Conservation (phyloP, 2,888 invertebrate species). For the Papilio demoleus region DNA sequence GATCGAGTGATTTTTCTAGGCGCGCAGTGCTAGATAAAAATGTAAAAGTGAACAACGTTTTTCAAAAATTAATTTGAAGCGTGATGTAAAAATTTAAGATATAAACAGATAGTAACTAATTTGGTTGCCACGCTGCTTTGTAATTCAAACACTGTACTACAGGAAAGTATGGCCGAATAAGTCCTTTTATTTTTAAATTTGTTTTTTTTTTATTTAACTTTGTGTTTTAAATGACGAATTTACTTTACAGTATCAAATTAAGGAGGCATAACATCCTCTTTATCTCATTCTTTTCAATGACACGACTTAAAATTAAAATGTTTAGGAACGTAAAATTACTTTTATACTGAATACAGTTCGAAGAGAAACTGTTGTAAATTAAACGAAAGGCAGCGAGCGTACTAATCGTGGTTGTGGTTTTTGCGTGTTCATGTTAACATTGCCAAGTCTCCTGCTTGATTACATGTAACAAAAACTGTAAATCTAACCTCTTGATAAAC, state of each 20-base stretch:
- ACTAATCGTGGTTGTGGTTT: conserved; percentile 36
- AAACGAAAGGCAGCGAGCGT: conserved; percentile 21
- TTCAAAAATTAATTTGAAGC: no score
- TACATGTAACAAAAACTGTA: conserved; percentile 27
- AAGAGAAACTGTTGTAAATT: conserved; percentile 33
- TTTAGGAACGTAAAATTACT: background rate
- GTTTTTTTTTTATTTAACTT: background rate
- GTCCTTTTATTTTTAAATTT: no score
- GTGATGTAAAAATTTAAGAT: no score
- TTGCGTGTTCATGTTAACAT: conserved; percentile 30
- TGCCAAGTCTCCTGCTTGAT: conserved; percentile 31
- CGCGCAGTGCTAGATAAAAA: no score
- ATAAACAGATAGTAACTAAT: no score
- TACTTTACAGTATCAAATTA: background rate
- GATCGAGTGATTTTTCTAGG: no score
- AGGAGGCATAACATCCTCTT: background rate
- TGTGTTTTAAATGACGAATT: background rate
- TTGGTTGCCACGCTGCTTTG: no score
- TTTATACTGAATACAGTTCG: background rate
- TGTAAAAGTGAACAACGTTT: no score
- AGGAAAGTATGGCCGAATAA: no score
- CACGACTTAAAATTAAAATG: background rate
- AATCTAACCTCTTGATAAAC: background rate
- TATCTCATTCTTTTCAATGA: background rate
- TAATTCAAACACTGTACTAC: no score